Conservation (phyloP, 2,888 invertebrate species). For the Clivina fossor region DNA sequence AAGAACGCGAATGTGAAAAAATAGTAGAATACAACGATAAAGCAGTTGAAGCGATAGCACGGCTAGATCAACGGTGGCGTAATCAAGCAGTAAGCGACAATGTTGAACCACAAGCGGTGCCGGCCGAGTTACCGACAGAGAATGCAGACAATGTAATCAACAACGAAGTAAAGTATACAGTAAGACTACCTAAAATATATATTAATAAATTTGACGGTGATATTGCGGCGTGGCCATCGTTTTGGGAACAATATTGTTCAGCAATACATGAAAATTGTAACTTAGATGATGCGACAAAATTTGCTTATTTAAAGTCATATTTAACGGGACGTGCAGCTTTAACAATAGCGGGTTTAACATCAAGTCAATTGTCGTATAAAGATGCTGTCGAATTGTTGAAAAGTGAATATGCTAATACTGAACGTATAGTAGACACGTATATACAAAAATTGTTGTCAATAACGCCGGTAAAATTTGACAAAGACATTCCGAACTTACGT, state of each 20-base stretch:
- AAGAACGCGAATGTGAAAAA: background rate
- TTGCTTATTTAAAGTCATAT: slow-evolving; percentile 7
- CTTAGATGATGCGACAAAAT: slow-evolving; percentile 1
- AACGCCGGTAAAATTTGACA: slow-evolving; percentile 2
- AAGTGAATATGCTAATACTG: background rate
- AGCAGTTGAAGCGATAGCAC: background rate
- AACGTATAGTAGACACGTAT: slow-evolving; percentile 5
- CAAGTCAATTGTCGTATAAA: slow-evolving; percentile 2
- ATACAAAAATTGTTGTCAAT: slow-evolving; percentile 4
- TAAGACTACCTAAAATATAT: background rate
- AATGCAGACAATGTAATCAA: background rate
- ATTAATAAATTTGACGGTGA: slow-evolving; percentile 7
- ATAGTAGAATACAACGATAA: slow-evolving; percentile 3
- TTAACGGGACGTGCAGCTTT: background rate
- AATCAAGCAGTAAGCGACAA: background rate
- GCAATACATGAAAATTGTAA: slow-evolving; percentile 1
- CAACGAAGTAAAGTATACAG: too few relatives aligned
- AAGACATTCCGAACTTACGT: background rate
- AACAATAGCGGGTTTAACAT: background rate
- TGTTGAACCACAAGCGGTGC: background rate
- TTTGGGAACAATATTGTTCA: slow-evolving; percentile 1
- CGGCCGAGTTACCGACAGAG: background rate
- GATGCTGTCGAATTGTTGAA: slow-evolving; percentile 8
- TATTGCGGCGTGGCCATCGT: slow-evolving; percentile 4
- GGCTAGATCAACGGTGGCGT: background rate